These are phyloP conservation scores for Ptyas mucosa DNA, from an alignment of 2,113 vertebrate genomes.

Conservation along the genomic window DNA sequence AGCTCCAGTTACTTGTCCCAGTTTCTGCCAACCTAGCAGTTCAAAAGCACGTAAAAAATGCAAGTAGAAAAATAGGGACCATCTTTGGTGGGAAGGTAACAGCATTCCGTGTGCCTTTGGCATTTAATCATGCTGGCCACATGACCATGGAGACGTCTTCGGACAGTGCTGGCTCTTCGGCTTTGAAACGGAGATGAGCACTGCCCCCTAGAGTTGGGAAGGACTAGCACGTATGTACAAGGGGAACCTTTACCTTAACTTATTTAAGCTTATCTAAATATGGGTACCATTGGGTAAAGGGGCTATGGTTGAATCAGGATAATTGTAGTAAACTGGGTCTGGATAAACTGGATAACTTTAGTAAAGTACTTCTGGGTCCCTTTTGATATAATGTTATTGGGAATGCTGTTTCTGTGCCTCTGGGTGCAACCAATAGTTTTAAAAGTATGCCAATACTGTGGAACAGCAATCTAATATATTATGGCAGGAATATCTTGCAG, in stretches of 20 bases:
- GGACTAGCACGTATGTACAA: too few species aligned
- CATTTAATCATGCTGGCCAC: too few species aligned
- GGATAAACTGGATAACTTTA: background rate
- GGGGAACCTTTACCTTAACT: background rate
- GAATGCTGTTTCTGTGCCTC: slow-evolving; percentile 30
- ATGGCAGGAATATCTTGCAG: background rate
- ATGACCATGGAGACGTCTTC: too few species aligned
- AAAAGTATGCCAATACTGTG: slow-evolving; percentile 30
- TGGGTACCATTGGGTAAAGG: background rate
- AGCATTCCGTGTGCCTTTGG: too few species aligned
- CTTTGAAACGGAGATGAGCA: too few species aligned
- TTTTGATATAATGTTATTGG: background rate
- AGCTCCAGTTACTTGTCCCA: too few species aligned
- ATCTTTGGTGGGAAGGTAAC: too few species aligned
- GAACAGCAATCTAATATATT: background rate
- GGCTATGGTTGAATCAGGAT: background rate
- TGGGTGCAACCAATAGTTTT: slow-evolving; percentile 20
- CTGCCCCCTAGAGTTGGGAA: too few species aligned
- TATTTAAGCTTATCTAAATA: slow-evolving; percentile 3
- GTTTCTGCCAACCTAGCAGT: too few species aligned
- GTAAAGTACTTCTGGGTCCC: slow-evolving; percentile 10
- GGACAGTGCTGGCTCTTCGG: too few species aligned
- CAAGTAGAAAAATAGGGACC: too few species aligned
- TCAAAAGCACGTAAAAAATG: too few species aligned
- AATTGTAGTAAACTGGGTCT: background rate